A percentile compares a stretch with the other conserved stretches of the same genome.
phyloP scores from a whole-genome alignment of 1,140 invertebrate genomes.

The Maniola jurtina region DNA sequence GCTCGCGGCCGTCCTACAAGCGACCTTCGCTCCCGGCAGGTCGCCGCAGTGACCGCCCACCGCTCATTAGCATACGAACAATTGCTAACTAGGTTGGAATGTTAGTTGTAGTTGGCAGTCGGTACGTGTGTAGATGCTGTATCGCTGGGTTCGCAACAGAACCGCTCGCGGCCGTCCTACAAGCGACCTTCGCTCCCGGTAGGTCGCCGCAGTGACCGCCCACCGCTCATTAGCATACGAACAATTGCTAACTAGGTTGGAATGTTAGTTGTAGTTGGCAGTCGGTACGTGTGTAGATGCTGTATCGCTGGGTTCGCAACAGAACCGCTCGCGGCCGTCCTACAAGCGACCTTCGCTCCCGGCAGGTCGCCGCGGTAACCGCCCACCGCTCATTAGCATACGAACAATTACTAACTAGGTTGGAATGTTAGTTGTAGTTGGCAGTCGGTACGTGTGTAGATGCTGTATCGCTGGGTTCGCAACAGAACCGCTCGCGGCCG shows the following conservation, averaged over 20 bases:
- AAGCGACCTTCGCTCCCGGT: conserved; percentile 65
- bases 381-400: conserved; percentile 66
- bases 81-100: conserved; percentile 11
- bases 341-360: conserved; percentile 70
- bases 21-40: conserved; percentile 66
- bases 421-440: too few species aligned
- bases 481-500: conserved; percentile 19
- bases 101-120: too few species aligned
- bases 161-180: conserved; percentile 48
- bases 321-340: conserved; percentile 37
- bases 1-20: conserved; percentile 54
- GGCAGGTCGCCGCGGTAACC: conserved; percentile 67
- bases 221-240: conserved; percentile 64
- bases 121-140: not conserved
- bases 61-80: conserved; percentile 69
- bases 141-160: not conserved
- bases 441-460: not conserved
- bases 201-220: conserved; percentile 69
- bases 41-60: conserved; percentile 67
- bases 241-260: conserved; percentile 37
- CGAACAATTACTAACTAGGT: conserved; percentile 42
- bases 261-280: too few species aligned
- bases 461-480: not conserved
- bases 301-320: not conserved
- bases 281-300: not conserved